A percentile compares a stretch with the other conserved stretches of the same genome.
These are phyloP conservation scores for Drosophila limbata DNA, from an alignment of 2,888 invertebrate species.

Conservation along the genomic window DNA sequence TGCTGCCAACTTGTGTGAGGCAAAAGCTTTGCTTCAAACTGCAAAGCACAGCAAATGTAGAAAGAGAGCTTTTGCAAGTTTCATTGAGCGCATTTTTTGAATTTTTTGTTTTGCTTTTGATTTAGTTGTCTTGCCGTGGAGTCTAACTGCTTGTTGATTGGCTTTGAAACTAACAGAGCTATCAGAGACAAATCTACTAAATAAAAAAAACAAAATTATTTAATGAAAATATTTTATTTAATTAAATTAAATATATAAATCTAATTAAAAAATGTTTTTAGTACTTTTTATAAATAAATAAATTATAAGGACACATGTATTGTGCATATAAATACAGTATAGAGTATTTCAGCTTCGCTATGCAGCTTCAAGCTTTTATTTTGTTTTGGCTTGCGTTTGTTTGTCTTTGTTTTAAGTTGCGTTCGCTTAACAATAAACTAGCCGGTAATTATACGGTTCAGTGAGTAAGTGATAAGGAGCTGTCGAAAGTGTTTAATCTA, in stretches of 20 bases:
- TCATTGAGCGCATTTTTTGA: not conserved
- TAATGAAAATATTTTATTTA: no score
- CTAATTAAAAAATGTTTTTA: no score
- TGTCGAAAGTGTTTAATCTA: constrained; percentile 48
- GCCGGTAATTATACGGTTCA: constrained; percentile 28
- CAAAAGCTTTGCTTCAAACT: constrained; percentile 43
- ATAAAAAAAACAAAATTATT: no score
- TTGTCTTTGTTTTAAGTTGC: constrained; percentile 26
- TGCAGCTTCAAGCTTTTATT: not conserved
- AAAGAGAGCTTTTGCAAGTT: constrained; percentile 37
- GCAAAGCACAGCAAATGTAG: constrained; percentile 3
- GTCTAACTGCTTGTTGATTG: not conserved
- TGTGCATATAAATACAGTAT: no score
- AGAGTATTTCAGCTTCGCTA: not conserved
- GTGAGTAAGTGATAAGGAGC: constrained; percentile 26
- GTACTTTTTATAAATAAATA: not conserved
- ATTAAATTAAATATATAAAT: no score
- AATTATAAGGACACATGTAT: no score
- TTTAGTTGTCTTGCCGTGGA: not conserved
- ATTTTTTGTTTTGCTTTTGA: constrained; percentile 22
- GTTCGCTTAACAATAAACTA: constrained; percentile 23
- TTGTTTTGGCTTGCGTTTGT: constrained; percentile 20
- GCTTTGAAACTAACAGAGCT: not conserved
- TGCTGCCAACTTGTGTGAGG: constrained; percentile 49
- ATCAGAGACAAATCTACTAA: not conserved